Percentiles rank a stretch among this genome's conserved stretches.
phyloP scores from a whole-genome alignment of 2,797 vertebrate species.

The Steatocranus sp. region DNA sequence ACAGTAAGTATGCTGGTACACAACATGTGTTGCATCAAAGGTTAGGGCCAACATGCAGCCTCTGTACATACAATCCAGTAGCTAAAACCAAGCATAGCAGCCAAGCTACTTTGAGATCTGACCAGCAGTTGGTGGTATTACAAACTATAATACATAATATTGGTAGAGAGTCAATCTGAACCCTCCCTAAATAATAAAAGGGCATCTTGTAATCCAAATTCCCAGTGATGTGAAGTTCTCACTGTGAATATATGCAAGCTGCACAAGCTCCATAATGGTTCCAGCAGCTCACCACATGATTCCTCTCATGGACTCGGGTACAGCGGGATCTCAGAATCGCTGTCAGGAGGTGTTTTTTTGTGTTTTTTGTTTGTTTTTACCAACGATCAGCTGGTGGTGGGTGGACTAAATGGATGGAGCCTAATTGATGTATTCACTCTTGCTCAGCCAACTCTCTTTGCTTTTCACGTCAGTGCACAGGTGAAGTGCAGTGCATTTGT shows the following conservation, averaged over 20 bases:
- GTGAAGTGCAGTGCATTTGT: not conserved
- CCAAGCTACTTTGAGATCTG: not conserved
- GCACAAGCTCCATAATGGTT: not conserved
- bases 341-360: not conserved
- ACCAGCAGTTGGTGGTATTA: not conserved
- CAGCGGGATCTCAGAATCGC: not conserved
- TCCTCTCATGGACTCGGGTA: not conserved
- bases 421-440: constrained; percentile 18
- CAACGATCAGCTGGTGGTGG: constrained; percentile 34
- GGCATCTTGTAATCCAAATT: not conserved
- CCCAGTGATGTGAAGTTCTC: not conserved
- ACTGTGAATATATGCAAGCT: not conserved
- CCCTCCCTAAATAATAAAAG: not conserved
- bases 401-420: constrained; percentile 34
- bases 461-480: not conserved
- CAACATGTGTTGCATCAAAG: not conserved
- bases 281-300: not conserved
- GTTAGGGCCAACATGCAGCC: not conserved
- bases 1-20: not conserved
- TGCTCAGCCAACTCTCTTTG: not conserved
- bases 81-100: not conserved
- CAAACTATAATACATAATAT: not conserved
- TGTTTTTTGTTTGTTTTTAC: not conserved
- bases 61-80: not conserved
- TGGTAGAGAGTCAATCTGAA: not conserved